These are phyloP conservation scores for Cyclopterus lumpus DNA, from an alignment of 2,797 vertebrate species.

Conservation along the genomic window DNA sequence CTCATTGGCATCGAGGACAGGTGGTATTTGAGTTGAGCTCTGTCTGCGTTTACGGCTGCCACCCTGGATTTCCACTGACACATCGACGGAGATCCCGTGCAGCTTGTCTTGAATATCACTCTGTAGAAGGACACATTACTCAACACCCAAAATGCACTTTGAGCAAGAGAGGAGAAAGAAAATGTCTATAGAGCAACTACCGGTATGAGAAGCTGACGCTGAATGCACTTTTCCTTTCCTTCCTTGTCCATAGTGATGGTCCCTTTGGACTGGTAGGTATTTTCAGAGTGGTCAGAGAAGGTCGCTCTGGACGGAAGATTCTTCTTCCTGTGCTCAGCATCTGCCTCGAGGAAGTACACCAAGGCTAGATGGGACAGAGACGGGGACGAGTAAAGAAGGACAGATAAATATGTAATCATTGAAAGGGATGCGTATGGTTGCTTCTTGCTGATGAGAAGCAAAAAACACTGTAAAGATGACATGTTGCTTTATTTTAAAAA, in stretches of 20 bases:
- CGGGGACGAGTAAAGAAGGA: background rate
- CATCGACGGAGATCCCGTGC: conserved; percentile 88
- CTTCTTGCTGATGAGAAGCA: background rate
- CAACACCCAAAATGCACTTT: background rate
- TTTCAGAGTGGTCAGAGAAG: conserved; percentile 68
- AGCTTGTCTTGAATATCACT: conserved; percentile 92
- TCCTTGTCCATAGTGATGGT: conserved; percentile 79
- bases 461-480: background rate
- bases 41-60: conserved; percentile 80
- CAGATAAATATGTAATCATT: background rate
- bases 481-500: background rate
- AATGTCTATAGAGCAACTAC: conserved; percentile 68
- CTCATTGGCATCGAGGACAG: conserved; percentile 87
- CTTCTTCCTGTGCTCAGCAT: conserved; percentile 81
- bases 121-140: conserved; percentile 71
- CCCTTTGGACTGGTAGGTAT: conserved; percentile 75
- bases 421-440: background rate
- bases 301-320: conserved; percentile 82
- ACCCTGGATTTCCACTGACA: conserved; percentile 85
- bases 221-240: conserved; percentile 81
- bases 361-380: conserved; percentile 79
- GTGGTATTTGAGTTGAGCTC: conserved; percentile 77
- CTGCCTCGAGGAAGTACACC: conserved; percentile 85
- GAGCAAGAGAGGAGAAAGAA: background rate
- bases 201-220: conserved; percentile 81